Percentiles rank a stretch among this genome's conserved stretches.
Conservation (phyloP, 2,113 vertebrate species). For the Urocynchramus pylzowi region DNA sequence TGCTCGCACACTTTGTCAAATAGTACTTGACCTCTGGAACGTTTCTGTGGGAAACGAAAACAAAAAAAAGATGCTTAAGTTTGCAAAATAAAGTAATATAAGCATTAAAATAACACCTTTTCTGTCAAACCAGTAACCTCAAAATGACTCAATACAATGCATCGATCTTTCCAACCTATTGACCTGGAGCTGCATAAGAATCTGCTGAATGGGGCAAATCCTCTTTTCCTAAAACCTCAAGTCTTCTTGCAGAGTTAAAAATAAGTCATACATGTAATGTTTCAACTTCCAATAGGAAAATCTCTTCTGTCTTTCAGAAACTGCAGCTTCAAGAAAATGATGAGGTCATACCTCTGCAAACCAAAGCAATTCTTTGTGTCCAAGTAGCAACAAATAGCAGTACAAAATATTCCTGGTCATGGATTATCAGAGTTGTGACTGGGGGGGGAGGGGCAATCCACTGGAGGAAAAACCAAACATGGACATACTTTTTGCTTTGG, state of each 20-base stretch:
- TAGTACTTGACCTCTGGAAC: conserved; percentile 87
- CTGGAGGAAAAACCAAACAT: not conserved
- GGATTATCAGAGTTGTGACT: not conserved
- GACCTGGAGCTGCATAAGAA: not conserved
- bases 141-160: not conserved
- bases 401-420: not conserved
- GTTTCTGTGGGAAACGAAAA: conserved; percentile 78
- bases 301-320: not conserved
- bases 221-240: not conserved
- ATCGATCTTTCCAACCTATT: not conserved
- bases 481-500: rapidly evolving
- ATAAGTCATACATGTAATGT: not conserved
- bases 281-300: not conserved
- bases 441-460: rapidly evolving
- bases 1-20: conserved; percentile 95
- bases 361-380: rapidly evolving
- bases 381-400: not conserved
- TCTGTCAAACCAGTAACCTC: not conserved
- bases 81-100: not conserved
- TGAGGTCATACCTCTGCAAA: not conserved
- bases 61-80: not conserved
- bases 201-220: not conserved
- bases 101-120: not conserved
- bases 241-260: not conserved
- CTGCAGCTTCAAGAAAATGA: not conserved